Percentiles rank a stretch among this genome's conserved stretches.
Conservation (phyloP, 1,140 invertebrate genomes). For the Drosophila athabasca region DNA sequence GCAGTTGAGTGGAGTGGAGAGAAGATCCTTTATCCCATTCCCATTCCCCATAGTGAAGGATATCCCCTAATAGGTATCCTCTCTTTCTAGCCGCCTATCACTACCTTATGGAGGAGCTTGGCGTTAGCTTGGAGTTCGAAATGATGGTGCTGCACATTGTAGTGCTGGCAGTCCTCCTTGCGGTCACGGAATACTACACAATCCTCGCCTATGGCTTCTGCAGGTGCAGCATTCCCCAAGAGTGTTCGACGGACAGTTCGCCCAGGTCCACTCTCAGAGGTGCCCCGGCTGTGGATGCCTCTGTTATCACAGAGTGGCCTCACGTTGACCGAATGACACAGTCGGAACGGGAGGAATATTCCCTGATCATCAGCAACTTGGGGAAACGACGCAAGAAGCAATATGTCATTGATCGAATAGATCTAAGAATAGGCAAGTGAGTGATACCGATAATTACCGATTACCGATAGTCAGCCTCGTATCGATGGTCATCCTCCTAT, state of each 20-base stretch:
- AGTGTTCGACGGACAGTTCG: too few relatives aligned
- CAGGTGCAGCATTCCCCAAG: not conserved
- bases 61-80: not conserved
- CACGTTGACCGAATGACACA: slow-evolving; percentile 10
- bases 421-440: slow-evolving; percentile 47
- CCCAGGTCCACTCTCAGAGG: too few relatives aligned
- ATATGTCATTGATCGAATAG: slow-evolving; percentile 28
- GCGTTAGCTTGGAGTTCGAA: not conserved
- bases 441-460: slow-evolving; percentile 3
- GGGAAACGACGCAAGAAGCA: not conserved
- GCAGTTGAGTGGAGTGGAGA: slow-evolving; percentile 53
- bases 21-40: too few relatives aligned
- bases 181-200: not conserved
- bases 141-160: rapidly evolving
- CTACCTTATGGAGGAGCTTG: not conserved
- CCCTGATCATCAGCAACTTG: slow-evolving; percentile 19
- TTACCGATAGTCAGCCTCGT: not conserved
- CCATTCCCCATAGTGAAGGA: too few relatives aligned
- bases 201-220: slow-evolving; percentile 10
- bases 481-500: not conserved
- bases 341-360: slow-evolving; percentile 1
- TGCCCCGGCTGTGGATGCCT: slow-evolving; percentile 12
- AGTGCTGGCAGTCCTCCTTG: not conserved
- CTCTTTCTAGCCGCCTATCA: not conserved
- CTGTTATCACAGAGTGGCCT: slow-evolving; percentile 19